Evolutionary conservation across 2,113 vertebrate genomes (phyloP), one percentile per base, ranked within the genome.

Genomic region (Martes martes): DNA sequence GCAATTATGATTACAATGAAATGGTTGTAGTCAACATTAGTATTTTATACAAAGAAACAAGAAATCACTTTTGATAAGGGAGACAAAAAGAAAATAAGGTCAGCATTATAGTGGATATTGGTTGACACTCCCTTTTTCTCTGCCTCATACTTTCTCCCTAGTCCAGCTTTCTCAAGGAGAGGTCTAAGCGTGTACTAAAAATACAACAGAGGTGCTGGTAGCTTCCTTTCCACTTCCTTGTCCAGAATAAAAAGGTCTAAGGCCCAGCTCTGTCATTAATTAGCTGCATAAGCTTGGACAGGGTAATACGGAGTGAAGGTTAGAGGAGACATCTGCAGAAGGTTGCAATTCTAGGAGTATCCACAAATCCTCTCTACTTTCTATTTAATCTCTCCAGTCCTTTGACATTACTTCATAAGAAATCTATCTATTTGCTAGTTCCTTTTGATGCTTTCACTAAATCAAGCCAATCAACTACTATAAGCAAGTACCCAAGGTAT

Each of bases 21-120:
- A 94, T 47, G 74, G 47, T 7, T 90, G 33, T 11, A 65, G 52
- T 89, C n/a, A 42, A 92, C 59, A 52, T 85, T 61, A 92, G 55
- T 50, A 78, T 36, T 95, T 96, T 90, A 93, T 23, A 67, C 19
- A 81, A 92, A 73, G 33, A 76, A 84, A 92, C 16, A 94, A 18
- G 21, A 63, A 59, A 82, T 83, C 39, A 7, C n/a, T 57, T 92
- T 96, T 67, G n/a, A 50, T 11, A 79, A 87, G 31, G n/a, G 42
- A 71, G 52, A 78, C 1, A 80, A 45, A 69, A 89, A 73, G 21
- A 86, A 76, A 91, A 76, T 31, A 69, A 59, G 33, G 42, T 76
- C 19, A 18, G 39, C 1, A 31, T 61, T 33, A 76, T 33, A 71
- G 47, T 24, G 71, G 89, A 90, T 39, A 42, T 0, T 92, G 47